Conservation (phyloP, 2,113 vertebrate genomes). For the Natator depressus region DNA sequence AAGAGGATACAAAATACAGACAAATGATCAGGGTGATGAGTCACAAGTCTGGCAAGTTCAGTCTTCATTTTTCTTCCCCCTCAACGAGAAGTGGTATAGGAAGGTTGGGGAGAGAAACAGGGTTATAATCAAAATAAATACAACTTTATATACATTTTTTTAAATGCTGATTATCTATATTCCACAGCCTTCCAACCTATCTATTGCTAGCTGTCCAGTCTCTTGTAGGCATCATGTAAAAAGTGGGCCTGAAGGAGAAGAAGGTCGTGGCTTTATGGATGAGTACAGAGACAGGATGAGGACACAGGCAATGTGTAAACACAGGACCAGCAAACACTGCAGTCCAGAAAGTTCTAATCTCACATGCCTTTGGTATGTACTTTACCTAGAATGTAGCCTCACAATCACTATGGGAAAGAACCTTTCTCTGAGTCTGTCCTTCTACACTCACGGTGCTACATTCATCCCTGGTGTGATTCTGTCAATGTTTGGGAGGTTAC, state of each 20-base stretch:
- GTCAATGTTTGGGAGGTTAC: neutral
- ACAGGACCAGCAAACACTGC: neutral
- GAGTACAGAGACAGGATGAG: neutral
- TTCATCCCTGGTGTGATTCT: neutral
- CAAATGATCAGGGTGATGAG: neutral
- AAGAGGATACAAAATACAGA: neutral
- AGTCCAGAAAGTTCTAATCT: neutral
- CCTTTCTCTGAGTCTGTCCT: neutral
- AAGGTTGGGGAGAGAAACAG: neutral
- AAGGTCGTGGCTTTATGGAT: neutral
- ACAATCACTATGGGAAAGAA: neutral
- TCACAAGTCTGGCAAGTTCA: neutral
- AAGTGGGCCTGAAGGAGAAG: neutral
- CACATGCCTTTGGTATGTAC: neutral
- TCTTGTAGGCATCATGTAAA: neutral
- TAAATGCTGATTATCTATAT: neutral
- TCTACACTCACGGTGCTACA: fast-evolving
- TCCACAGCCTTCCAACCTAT: neutral
- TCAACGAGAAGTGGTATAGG: neutral
- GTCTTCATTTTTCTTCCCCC: neutral
- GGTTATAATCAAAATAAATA: neutral
- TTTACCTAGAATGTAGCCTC: neutral
- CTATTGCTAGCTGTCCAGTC: neutral
- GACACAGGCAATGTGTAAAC: neutral
- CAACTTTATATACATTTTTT: neutral